Base-by-base conservation (phyloP, 1,140 invertebrate genomes). In the Muscidifurax raptorellus region DNA sequence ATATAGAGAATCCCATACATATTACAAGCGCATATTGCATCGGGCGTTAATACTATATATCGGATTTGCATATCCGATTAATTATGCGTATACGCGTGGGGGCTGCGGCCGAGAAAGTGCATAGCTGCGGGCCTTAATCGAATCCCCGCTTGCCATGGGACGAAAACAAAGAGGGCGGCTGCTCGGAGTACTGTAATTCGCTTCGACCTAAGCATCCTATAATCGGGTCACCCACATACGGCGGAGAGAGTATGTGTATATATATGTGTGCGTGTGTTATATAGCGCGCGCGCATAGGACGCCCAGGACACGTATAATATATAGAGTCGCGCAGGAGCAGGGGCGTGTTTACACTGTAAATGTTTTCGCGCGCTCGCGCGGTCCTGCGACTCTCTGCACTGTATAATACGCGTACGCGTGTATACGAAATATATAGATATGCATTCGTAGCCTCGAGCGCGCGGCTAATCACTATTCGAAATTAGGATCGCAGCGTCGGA, bases 141-240 rank as follows among this genome's bases (percentile, higher is more conserved):
- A 69, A 69, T 27, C 52, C 66, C 27, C 25, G 66, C 66, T 4
- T 22, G 32, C 15, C 71, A 28, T 22, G 40, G n/a, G 74, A 36
- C 32, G 71, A 74, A 74, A 74, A 74, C 71, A 74, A 74, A 74
- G 71, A n/a, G 32, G 28, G 28, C 27, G 32, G 30, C 22, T 59
- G 22, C 52, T 59, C 52, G 52, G 52, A 59, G 52, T 59, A 40
- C 36, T 40, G 30, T 74, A 77, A 77, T 77, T 78, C 76, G 76
- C 28, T 30, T 66, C 76, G 27, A 66, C 25, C 47, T 78, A 76
- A 59, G 30, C 28, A 64, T 66, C 76, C 52, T 66, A 66, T 66
- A 78, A 78, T 78, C 47, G 30, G 76, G 76, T 78, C 76, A 78
- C 47, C 76, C 36, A 66, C 52, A 78, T 78, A 75, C 22, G 22